Conservation (phyloP, 2,888 invertebrate species). For the Drosophila formosana region DNA sequence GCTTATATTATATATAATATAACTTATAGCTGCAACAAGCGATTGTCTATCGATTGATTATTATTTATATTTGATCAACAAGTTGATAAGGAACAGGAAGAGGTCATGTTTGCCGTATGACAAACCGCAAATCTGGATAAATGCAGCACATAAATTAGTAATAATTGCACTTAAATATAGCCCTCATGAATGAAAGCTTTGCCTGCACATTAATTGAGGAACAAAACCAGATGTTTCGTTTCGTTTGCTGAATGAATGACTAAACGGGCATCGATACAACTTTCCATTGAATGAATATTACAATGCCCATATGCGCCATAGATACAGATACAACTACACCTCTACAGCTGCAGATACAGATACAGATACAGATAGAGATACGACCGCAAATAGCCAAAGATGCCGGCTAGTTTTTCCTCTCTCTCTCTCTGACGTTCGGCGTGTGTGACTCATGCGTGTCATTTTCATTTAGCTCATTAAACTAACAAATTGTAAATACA, state of each 20-base stretch:
- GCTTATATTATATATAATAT: no score
- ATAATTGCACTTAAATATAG: background rate
- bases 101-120: background rate
- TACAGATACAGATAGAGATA: conserved; percentile 15
- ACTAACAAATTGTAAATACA: conserved; percentile 54
- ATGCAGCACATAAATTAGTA: background rate
- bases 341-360: conserved; percentile 10
- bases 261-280: conserved; percentile 32
- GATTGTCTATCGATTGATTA: background rate
- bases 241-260: conserved; percentile 54
- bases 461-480: conserved; percentile 61
- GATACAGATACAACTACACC: background rate
- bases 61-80: background rate
- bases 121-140: background rate
- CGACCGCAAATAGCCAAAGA: conserved; percentile 16
- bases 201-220: conserved; percentile 16
- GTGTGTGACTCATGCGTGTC: conserved; percentile 57
- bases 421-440: background rate
- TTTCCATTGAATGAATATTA: conserved; percentile 46
- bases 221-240: conserved; percentile 45
- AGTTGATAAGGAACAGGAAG: conserved; percentile 1
- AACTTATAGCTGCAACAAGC: no score
- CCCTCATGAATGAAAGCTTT: conserved; percentile 19
- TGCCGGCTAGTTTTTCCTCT: conserved; percentile 31
- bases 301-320: conserved; percentile 1